A percentile compares a stretch with the other conserved stretches of the same genome.
These are phyloP conservation scores for Falco berigora DNA, from an alignment of 2,797 vertebrate genomes.

Conservation along the genomic window DNA sequence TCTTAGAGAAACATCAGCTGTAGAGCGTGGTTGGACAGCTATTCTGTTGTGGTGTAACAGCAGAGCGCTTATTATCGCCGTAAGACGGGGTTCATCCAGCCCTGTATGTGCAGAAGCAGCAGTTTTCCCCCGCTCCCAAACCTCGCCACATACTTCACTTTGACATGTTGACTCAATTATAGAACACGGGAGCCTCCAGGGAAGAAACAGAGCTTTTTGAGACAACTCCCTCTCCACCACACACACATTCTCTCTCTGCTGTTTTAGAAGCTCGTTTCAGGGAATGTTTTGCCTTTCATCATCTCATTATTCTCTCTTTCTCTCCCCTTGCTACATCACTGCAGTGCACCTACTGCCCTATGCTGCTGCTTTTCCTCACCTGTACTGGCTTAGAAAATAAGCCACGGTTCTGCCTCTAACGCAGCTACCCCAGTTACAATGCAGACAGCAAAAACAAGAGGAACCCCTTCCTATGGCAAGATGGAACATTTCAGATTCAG, in stretches of 20 bases:
- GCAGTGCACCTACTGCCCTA: neutral
- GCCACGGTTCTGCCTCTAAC: neutral
- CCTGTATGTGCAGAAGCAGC: neutral
- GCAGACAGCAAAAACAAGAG: neutral
- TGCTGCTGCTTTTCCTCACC: neutral
- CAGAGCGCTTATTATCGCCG: neutral
- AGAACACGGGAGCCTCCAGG: neutral
- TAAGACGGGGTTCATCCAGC: neutral
- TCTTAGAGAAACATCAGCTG: neutral
- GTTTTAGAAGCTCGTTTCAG: neutral
- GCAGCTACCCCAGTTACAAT: neutral
- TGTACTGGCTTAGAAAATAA: neutral
- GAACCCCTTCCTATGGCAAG: neutral
- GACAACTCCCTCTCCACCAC: neutral
- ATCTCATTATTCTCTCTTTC: neutral
- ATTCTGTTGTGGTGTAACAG: neutral
- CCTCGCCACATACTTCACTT: constrained; percentile 25
- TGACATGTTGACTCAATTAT: constrained; percentile 41
- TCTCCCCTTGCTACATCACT: neutral
- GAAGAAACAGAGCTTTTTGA: neutral
- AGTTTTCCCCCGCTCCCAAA: neutral
- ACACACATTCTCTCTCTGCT: neutral
- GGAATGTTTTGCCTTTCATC: neutral
- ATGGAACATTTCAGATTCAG: neutral
- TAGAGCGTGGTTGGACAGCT: neutral